Evolutionary conservation across 2,888 invertebrate species (phyloP).

Genomic region (Aplocera efformata): DNA sequence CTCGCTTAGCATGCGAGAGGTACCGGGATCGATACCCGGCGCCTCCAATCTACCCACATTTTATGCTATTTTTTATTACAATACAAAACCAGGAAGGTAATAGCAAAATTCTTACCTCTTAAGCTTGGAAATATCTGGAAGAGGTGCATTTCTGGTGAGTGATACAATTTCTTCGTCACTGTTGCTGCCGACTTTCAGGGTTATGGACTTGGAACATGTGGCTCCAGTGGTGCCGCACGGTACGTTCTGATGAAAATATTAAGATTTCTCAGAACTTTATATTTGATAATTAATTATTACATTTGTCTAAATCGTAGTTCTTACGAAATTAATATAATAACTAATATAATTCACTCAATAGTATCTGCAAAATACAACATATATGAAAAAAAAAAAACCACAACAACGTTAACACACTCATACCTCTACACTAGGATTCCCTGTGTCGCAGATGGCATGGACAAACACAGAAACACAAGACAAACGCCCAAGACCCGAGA

Average conservation of each 20-base stretch:
- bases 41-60: slow-evolving; percentile 53
- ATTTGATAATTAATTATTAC: no score
- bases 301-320: no score
- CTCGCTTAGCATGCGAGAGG: slow-evolving; percentile 81
- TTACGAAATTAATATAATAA: no score
- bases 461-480: no score
- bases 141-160: slow-evolving; percentile 80
- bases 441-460: no score
- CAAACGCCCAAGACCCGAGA: no score
- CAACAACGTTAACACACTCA: no score
- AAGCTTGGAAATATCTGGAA: slow-evolving; percentile 71
- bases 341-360: no score
- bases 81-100: neutral
- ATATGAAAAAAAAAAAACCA: no score
- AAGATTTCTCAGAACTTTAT: neutral
- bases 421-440: no score
- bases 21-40: slow-evolving; percentile 81
- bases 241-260: slow-evolving; percentile 83
- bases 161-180: slow-evolving; percentile 82
- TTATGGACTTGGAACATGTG: slow-evolving; percentile 92
- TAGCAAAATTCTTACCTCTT: slow-evolving; percentile 50
- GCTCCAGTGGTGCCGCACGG: slow-evolving; percentile 93
- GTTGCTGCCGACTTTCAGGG: slow-evolving; percentile 81
- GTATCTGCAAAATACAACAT: no score
- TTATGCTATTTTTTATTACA: slow-evolving; percentile 2